Evolutionary conservation across 2,797 vertebrate species (phyloP), one percentile per base, ranked within the genome.

Genomic region (Ammospiza maritima): DNA sequence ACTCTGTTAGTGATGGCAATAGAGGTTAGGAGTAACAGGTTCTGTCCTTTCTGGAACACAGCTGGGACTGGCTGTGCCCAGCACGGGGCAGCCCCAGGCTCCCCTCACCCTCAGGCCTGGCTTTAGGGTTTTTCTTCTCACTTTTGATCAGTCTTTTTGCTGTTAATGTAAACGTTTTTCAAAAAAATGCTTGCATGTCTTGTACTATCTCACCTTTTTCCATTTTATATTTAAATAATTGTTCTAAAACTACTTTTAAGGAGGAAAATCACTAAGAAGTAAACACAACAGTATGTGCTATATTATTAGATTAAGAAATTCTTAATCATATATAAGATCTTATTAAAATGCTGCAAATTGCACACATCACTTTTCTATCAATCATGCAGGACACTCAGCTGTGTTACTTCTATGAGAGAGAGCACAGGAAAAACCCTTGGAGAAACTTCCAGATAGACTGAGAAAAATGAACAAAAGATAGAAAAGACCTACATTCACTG

Each of bases 31-130:
- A 77, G 19, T 13, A 26, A 40, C 16, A 42, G n/a, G 29, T 30
- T 10, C 48, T 77, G 30, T 15, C 25, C 65, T 26, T 40, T 17
- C 30, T 54, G 42, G 40, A 81, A 3, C 47, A 34, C 18, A 22
- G 4, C 34, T 42, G 56, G 40, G 36, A 27, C 47, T 16, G 48
- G 12, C 25, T 25, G 32, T 16, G 13, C 5, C 32, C 3, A 32
- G 32, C 32, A 2, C 0, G 0, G 6, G n/a, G 13, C 54, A 60
- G 29, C 29, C 8, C 5, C 17, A 1, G 7, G 5, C 7, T 23
- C 29, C 1, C 18, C 36, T 40, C 16, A 14, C 19, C 18, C 30
- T 69, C 47, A 17, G 32, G 5, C 29, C 29, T 26, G 20, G 20
- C 2, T 51, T 87, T 29, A 38, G 26, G 13, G 6, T 1, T 40